phyloP scores from a whole-genome alignment of 2,888 invertebrate species.

The Rotaria sp. region DNA sequence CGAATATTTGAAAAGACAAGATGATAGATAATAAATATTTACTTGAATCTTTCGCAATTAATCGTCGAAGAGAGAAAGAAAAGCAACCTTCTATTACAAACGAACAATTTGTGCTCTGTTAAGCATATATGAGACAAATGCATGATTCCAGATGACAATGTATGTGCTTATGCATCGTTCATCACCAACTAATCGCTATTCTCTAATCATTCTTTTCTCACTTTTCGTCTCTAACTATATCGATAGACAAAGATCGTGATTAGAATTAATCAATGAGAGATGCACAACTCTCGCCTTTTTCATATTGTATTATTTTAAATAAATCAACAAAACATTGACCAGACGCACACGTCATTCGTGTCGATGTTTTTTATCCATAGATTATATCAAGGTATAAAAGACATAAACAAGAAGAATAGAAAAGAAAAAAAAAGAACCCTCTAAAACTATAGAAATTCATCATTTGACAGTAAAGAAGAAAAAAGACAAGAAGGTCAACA shows the following conservation, averaged over 20 bases:
- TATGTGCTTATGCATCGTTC: not conserved
- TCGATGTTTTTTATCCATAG: not conserved
- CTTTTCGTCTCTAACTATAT: not conserved
- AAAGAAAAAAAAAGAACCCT: too few relatives aligned
- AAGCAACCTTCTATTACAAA: not conserved
- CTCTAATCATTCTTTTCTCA: not conserved
- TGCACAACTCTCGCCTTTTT: not conserved
- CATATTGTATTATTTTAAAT: not conserved
- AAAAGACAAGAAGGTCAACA: not conserved
- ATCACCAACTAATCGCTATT: not conserved
- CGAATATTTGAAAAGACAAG: not conserved
- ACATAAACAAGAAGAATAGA: not conserved
- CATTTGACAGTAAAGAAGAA: not conserved
- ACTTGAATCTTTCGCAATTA: not conserved
- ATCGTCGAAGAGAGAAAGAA: not conserved
- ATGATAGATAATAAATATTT: not conserved
- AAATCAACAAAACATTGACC: not conserved
- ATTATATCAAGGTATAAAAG: not conserved
- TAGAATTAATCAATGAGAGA: not conserved
- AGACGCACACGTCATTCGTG: not conserved
- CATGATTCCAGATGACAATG: not conserved
- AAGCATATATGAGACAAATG: slow-evolving; percentile 11
- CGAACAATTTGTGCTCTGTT: not conserved
- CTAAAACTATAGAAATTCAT: not conserved
- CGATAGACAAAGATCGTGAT: not conserved